Evolutionary conservation across 2,888 invertebrate species (phyloP).

Genomic region (Hydrotaea cyrtoneurina): DNA sequence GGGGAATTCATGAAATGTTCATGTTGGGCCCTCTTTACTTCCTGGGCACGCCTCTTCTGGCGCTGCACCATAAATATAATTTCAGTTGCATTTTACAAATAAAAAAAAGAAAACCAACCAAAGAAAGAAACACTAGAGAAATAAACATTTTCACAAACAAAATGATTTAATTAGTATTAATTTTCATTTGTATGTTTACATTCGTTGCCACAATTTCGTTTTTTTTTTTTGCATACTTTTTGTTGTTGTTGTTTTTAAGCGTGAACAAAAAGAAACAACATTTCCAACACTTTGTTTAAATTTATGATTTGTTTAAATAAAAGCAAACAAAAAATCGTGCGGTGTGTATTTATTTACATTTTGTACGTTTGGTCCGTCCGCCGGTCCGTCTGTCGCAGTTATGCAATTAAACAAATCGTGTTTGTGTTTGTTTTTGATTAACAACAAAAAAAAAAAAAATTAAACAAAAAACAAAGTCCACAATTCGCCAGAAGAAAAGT

Average conservation of each 20-base stretch:
- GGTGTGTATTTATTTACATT: neutral
- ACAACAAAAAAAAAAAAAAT: neutral
- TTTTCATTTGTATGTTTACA: constrained; percentile 44
- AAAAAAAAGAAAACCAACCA: neutral
- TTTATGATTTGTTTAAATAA: constrained; percentile 22
- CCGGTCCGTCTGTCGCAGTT: neutral
- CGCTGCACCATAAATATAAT: neutral
- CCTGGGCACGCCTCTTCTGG: neutral
- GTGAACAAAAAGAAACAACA: neutral
- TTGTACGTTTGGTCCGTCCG: neutral
- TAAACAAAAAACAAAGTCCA: too few relatives aligned
- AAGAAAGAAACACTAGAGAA: neutral
- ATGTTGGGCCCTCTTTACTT: too few relatives aligned
- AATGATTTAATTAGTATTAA: constrained; percentile 61
- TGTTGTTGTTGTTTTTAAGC: too few relatives aligned
- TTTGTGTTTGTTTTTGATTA: constrained; percentile 9
- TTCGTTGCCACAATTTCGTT: neutral
- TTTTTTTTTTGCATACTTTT: neutral
- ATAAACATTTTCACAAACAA: constrained; percentile 40
- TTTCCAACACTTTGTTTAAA: neutral
- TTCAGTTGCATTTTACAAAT: neutral
- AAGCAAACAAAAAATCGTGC: neutral
- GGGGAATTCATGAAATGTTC: too few relatives aligned
- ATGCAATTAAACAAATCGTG: neutral
- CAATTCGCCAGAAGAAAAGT: too few relatives aligned